These are phyloP conservation scores for Bactericera cockerelli DNA, from an alignment of 1,140 invertebrate species.

Conservation along the genomic window DNA sequence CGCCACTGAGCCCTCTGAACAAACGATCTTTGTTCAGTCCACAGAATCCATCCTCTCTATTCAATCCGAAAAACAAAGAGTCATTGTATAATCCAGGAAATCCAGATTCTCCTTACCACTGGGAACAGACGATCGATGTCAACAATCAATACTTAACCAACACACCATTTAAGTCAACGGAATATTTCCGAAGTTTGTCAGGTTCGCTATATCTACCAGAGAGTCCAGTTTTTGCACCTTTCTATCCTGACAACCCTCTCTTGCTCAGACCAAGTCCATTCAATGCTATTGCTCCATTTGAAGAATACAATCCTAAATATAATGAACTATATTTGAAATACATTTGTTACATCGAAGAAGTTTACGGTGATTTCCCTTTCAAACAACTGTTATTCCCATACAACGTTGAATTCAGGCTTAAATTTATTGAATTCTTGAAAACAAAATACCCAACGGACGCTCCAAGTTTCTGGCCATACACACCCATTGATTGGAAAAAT, in stretches of 20 bases:
- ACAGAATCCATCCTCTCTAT: neutral
- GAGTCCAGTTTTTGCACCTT: neutral
- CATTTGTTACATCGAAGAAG: neutral
- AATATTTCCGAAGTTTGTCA: neutral
- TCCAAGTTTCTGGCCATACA: neutral
- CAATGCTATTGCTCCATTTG: constrained; percentile 2
- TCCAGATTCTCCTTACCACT: neutral
- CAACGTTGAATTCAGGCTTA: neutral
- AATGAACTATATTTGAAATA: neutral
- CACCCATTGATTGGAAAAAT: constrained; percentile 6
- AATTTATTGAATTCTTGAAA: constrained; percentile 6
- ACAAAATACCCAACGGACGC: neutral
- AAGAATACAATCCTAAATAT: neutral
- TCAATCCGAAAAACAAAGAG: neutral
- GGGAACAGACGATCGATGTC: neutral
- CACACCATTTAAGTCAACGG: neutral
- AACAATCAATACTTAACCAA: neutral
- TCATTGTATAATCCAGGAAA: neutral
- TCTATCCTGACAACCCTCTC: neutral
- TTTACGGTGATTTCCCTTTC: neutral
- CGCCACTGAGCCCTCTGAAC: neutral
- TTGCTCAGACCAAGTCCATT: neutral
- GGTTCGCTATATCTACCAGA: neutral
- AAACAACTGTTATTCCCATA: neutral
- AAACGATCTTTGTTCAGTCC: neutral